phyloP scores from a whole-genome alignment of 2,113 vertebrate genomes.

The Ondatra zibethicus region DNA sequence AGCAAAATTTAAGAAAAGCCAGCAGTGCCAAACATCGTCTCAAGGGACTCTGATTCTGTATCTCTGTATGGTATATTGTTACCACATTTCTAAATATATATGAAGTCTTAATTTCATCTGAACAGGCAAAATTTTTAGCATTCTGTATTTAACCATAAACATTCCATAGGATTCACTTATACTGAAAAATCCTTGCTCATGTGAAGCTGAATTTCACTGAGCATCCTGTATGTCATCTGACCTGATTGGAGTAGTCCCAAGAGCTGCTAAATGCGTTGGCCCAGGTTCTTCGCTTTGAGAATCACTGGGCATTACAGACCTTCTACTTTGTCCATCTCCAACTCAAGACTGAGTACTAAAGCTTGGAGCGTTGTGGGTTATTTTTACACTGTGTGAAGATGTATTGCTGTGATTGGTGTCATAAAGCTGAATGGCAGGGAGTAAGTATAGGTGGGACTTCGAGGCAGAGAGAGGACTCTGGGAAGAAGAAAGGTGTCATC shows the following conservation, averaged over 20 bases:
- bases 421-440: background rate
- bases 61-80: background rate
- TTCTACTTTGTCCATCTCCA: background rate
- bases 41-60: background rate
- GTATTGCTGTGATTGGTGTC: background rate
- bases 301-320: background rate
- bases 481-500: background rate
- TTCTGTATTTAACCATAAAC: background rate
- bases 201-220: background rate
- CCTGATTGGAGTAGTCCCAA: accelerated
- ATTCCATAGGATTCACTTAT: background rate
- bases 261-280: background rate
- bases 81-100: background rate
- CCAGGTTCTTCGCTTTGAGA: background rate
- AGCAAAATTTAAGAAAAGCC: background rate
- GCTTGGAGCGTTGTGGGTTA: background rate
- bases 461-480: background rate
- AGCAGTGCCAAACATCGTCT: too few relatives aligned
- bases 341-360: background rate
- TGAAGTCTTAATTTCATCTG: background rate
- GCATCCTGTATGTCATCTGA: background rate
- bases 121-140: background rate
- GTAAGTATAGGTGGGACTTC: background rate
- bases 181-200: background rate
- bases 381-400: background rate